Evolutionary conservation across 2,888 invertebrate species (phyloP).

Genomic region (Scaptomyza reducta): DNA sequence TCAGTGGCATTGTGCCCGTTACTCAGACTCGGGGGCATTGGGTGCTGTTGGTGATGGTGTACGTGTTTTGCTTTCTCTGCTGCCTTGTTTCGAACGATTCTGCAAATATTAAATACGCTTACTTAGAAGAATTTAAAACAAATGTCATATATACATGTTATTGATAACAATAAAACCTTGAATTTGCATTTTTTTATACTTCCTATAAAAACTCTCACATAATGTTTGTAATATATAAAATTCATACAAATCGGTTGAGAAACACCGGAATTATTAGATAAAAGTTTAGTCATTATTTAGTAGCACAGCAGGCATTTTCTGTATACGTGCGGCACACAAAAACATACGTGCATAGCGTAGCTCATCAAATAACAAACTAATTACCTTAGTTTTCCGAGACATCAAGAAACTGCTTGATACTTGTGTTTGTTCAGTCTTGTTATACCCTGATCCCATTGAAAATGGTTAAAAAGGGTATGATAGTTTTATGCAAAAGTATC

Average conservation of each 20-base stretch:
- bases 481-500: too few relatives aligned
- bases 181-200: background rate
- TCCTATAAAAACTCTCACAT: background rate
- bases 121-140: background rate
- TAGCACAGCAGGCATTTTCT: background rate
- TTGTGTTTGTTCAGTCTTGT: too few relatives aligned
- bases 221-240: background rate
- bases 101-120: constrained; percentile 83
- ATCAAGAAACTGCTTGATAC: too few relatives aligned
- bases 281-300: background rate
- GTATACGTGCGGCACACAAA: background rate
- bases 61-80: constrained; percentile 98
- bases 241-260: background rate
- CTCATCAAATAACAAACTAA: too few relatives aligned
- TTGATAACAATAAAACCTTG: background rate
- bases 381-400: too few relatives aligned
- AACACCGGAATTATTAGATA: background rate
- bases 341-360: background rate
- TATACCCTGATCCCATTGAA: too few relatives aligned
- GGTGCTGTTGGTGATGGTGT: constrained; percentile 90
- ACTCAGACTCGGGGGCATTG: constrained; percentile 86
- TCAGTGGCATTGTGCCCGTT: constrained; percentile 72
- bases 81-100: constrained; percentile 98
- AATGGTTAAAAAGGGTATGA: too few relatives aligned
- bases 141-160: background rate